Evolutionary conservation across 2,113 vertebrate genomes (phyloP), one percentile per base, ranked within the genome.

Genomic region (Dascyllus trimaculatus): DNA sequence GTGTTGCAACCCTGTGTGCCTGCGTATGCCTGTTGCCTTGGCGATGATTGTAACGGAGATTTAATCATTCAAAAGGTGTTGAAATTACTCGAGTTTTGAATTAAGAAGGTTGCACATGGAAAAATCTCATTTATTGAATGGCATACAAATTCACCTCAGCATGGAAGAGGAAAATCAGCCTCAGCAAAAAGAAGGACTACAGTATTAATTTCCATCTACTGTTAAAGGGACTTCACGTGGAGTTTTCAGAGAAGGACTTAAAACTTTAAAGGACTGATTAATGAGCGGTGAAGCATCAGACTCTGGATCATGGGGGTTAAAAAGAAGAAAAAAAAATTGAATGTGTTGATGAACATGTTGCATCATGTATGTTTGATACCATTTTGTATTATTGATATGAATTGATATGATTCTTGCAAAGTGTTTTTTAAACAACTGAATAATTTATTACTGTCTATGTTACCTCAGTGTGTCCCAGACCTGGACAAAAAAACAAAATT

Each of bases 361-460:
- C 82, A 89, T 91, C 72, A 58, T 87, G 85, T 90, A 85, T 89
- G 88, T 92, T 93, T 92, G 90, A 92, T 93, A 92, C 90, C 71
- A 86, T 91, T 92, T 93, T 90, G 86, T 93, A 92, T 91, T 86
- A 85, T 84, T 83, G 80, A 81, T 85, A 87, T 87, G 68, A 85
- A 85, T 81, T 83, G 80, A 81, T 85, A 87, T 87, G 68, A 85
- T 82, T 88, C 80, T 89, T 91, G 82, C 66, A 85, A 88, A 89
- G 83, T 91, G 81, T 91, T 88, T 92, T 89, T 84, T 87, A 86
- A 89, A 75, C 64, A 73, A 81, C 85, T 81, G 80, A 87, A 88
- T 93, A 92, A 92, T 92, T 92, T 93, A 92, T 92, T 92, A 87
- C 84, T 85, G 86, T 91, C 82, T 80, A 81, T 79, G 88, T 91